A percentile compares a stretch with the other conserved stretches of the same genome.
phyloP scores from a whole-genome alignment of 2,797 vertebrate genomes.

The Rhincodon typus region DNA sequence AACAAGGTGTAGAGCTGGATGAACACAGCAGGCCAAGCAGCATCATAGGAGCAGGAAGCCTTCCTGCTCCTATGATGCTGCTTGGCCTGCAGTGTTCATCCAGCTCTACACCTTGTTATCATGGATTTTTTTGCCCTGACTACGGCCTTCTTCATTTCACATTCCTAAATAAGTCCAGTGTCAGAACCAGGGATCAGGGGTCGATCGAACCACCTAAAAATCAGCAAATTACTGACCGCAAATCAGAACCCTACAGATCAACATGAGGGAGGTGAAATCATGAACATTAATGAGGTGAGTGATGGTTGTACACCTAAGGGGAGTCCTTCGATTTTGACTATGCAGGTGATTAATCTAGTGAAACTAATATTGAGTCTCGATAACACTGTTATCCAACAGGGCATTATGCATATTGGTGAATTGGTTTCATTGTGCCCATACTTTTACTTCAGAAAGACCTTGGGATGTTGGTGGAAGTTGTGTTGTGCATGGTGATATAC shows the following conservation, averaged over 20 bases:
- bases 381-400: background rate
- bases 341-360: background rate
- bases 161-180: too few relatives aligned
- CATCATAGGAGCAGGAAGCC: too few relatives aligned
- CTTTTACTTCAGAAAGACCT: background rate
- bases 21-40: too few relatives aligned
- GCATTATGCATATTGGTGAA: background rate
- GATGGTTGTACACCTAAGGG: background rate
- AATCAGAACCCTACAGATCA: background rate
- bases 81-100: too few relatives aligned
- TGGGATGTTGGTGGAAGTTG: background rate
- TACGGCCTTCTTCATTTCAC: too few relatives aligned
- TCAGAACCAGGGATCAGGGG: too few relatives aligned
- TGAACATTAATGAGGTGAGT: background rate
- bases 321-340: background rate
- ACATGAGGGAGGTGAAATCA: background rate
- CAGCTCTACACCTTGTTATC: too few relatives aligned
- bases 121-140: too few relatives aligned
- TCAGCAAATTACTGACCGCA: too few relatives aligned
- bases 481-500: background rate
- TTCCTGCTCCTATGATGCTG: too few relatives aligned
- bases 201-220: too few relatives aligned
- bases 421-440: background rate
- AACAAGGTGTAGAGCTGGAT: too few relatives aligned
- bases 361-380: background rate